Conservation (phyloP, 2,888 invertebrate genomes). For the Nasonovia ribisnigri region DNA sequence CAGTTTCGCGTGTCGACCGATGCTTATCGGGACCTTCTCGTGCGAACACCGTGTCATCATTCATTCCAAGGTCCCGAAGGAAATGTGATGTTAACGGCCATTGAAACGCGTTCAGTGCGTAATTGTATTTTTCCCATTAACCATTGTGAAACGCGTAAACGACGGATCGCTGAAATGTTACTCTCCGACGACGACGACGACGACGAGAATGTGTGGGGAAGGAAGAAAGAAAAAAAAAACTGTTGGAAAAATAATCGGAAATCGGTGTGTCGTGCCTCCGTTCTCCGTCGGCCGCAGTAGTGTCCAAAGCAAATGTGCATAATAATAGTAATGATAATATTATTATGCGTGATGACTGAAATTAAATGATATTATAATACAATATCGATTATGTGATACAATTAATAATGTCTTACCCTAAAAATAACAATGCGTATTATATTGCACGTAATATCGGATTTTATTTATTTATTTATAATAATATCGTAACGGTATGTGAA, state of each 20-base stretch:
- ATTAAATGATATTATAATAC: too few relatives aligned
- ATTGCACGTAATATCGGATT: too few relatives aligned
- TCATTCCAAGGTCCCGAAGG: conserved; percentile 14
- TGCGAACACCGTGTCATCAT: conserved; percentile 25
- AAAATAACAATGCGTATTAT: too few relatives aligned
- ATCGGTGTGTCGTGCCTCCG: background rate
- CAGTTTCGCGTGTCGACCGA: conserved; percentile 44
- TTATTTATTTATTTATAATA: too few relatives aligned
- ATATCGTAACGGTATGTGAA: too few relatives aligned
- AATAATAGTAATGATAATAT: too few relatives aligned
- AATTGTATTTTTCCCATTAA: conserved; percentile 21
- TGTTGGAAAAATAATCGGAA: background rate
- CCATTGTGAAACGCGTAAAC: conserved; percentile 21
- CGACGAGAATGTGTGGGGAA: background rate
- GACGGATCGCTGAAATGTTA: conserved; percentile 7
- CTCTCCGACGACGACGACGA: background rate
- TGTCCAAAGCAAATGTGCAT: background rate
- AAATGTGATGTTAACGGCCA: conserved; percentile 30
- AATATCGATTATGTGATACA: too few relatives aligned
- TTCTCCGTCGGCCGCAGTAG: background rate
- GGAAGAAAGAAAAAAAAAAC: background rate
- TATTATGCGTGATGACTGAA: background rate
- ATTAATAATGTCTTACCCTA: background rate
- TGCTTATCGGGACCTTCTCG: background rate
- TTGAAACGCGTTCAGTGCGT: background rate